Conservation (phyloP, 2,888 invertebrate species). For the Chloromyia formosa region DNA sequence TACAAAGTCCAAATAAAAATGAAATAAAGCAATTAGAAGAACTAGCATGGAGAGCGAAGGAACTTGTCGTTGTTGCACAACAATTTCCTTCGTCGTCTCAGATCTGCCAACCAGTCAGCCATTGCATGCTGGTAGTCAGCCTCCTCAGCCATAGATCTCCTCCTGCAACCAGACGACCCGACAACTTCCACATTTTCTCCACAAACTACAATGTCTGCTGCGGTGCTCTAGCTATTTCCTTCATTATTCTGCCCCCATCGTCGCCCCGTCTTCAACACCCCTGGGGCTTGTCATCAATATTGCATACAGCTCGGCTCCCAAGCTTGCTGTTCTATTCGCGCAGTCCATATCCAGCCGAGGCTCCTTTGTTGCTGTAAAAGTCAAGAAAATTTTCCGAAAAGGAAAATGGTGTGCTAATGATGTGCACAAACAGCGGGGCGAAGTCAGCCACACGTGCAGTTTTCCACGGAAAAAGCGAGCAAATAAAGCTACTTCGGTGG, state of each 20-base stretch:
- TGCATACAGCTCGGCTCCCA: too few relatives aligned
- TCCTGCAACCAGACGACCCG: not conserved
- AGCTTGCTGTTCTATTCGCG: too few relatives aligned
- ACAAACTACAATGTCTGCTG: constrained; percentile 4
- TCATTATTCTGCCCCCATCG: not conserved
- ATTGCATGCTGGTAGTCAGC: too few relatives aligned
- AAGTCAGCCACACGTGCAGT: constrained; percentile 25
- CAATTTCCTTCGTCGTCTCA: not conserved
- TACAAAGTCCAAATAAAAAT: constrained; percentile 21
- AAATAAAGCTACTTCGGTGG: not conserved
- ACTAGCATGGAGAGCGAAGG: constrained; percentile 9
- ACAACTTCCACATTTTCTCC: constrained; percentile 12
- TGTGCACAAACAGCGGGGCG: not conserved
- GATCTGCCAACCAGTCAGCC: not conserved
- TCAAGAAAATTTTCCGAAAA: constrained; percentile 30
- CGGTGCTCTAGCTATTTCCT: not conserved
- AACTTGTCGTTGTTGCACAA: constrained; percentile 6
- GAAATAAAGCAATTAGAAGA: constrained; percentile 35
- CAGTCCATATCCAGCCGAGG: too few relatives aligned
- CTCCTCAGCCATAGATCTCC: too few relatives aligned
- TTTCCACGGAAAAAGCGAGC: not conserved
- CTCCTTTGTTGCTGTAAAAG: constrained; percentile 14
- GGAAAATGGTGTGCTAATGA: constrained; percentile 37
- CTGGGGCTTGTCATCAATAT: constrained; percentile 1
- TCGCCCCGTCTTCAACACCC: not conserved